Base-by-base conservation (phyloP, 2,797 vertebrate genomes). In the Adelosebastes latens region DNA sequence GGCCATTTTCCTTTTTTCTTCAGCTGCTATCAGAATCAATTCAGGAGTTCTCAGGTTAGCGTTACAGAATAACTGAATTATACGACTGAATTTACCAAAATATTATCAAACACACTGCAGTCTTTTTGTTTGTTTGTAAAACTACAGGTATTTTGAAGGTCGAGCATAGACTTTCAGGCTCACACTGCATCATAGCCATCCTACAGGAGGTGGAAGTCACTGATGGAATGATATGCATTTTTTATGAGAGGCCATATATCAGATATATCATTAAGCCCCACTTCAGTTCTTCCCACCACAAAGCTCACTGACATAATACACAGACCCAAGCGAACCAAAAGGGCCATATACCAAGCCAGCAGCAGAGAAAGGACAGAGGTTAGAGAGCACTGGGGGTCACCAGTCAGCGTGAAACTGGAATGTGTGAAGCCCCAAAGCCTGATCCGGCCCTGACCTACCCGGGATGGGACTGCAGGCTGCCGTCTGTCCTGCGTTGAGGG, bases 401-500 rank as follows among this genome's bases (percentile, higher is more conserved):
- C 22, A 24, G 60, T 75, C 46, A 61, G 70, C 25, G 8, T 34
- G 58, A 75, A 42, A 24, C 67, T 42, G 29, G 58, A 69, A 75
- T n/a, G 75, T n/a, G 58, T 34, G 46, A 3, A n/a, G 65, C 20
- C 46, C 59, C 61, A 29, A 13, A 74, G 42, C 72, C 77, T 24
- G 24, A 24, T 79, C 76, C 61, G 1, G 61, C 75, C 77, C 80
- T 62, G 81, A 94, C 93, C 88, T 95, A 95, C 94, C 94, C 87
- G 82, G 79, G 68, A 90, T 79, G 34, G 88, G 88, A 31, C 29
- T 69, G 87, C 93, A 95, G 68, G 81, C 56, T n/a, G 94, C 93
- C 6, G 90, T 95, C 86, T 93, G 83, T 92, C 93, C 92, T 81
- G 87, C 11, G 82, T 93, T 95, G 85, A 96, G 90, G 66, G 94